phyloP scores from a whole-genome alignment of 23 tunicate species.

The Botrylloides violaceus region DNA sequence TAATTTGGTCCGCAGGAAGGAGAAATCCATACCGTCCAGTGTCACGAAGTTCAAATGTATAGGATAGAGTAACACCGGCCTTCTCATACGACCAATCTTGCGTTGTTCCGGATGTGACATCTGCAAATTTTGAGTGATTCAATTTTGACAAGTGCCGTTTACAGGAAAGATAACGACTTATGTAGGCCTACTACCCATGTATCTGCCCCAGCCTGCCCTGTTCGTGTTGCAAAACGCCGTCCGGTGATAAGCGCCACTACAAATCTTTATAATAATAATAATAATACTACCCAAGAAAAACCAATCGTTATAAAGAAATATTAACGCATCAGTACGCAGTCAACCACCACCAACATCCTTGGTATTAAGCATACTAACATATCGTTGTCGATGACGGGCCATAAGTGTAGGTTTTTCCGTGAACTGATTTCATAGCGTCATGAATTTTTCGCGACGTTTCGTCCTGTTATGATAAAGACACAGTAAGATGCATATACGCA shows the following conservation, averaged over 20 bases:
- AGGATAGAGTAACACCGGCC: slow-evolving; percentile 21
- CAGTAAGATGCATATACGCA: background rate
- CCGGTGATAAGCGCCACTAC: too few species aligned
- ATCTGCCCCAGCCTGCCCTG: too few species aligned
- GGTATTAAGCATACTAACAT: slow-evolving; percentile 47
- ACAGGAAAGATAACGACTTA: too few species aligned
- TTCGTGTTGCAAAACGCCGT: too few species aligned
- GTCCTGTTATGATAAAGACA: background rate
- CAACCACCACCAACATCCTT: too few species aligned
- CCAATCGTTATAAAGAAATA: too few species aligned
- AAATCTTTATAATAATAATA: too few species aligned
- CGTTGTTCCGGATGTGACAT: slow-evolving; percentile 25
- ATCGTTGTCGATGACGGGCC: slow-evolving; percentile 50
- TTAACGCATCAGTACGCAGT: too few species aligned
- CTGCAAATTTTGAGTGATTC: slow-evolving; percentile 16
- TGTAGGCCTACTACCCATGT: too few species aligned
- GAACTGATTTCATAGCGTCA: slow-evolving; percentile 30
- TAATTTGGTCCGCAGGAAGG: slow-evolving; percentile 43
- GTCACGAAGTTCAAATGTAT: slow-evolving; percentile 48
- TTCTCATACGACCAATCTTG: slow-evolving; percentile 35
- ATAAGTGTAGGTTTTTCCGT: slow-evolving; percentile 25
- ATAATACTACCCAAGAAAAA: too few species aligned
- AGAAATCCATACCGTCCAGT: slow-evolving; percentile 42
- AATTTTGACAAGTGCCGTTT: too few species aligned
- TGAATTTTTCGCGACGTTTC: slow-evolving; percentile 17